Evolutionary conservation across 2,113 vertebrate species (phyloP), one percentile per base, ranked within the genome.

Genomic region (Elaphurus davidianus): DNA sequence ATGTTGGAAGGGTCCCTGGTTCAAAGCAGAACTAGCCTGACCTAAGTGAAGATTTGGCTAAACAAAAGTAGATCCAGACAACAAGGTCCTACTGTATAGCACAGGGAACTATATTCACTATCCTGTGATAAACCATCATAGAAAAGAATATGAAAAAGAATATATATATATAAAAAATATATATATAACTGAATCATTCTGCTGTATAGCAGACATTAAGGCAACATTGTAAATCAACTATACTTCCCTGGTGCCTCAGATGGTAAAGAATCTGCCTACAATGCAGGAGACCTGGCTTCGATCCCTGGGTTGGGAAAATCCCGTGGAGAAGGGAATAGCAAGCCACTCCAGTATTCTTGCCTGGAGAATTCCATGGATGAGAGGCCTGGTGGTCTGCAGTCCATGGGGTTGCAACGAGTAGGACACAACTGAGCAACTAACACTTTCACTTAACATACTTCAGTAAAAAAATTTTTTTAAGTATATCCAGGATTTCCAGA

Each of bases 281-380:
- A 74, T 74, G 67, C 67, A 71, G 67, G 67, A 67, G n/a, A 40
- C 2, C 19, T 0, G 0, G 36, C 10, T 13, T 40, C 3, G 0
- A 40, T 74, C 36, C 19, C 67, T 40, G 36, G 67, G 19, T 13
- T 67, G 36, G 10, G 5, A 40, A 71, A 40, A 74, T 6, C 11
- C 71, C 71, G 6, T 43, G 36, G 12, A 40, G 36, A 13, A 43
- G 71, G 23, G 36, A 76, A 76, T 2, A 1, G 71, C 12, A 40
- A 40, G 36, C 36, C 71, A 40, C 36, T 43, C 21, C 6, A 43
- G 36, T 43, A 43, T 76, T 43, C 23, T 14, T 76, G 23, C 36
- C 3, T 27, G 21, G 36, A 76, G 71, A 76, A 14, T 43, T 27
- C 36, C 11, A 25, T 14, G 71, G 71, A 76, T 6, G 71, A 27